Percentiles rank a stretch among this genome's conserved stretches.
Evolutionary conservation across 2,797 vertebrate species (phyloP).

Genomic region (Lates japonicus): DNA sequence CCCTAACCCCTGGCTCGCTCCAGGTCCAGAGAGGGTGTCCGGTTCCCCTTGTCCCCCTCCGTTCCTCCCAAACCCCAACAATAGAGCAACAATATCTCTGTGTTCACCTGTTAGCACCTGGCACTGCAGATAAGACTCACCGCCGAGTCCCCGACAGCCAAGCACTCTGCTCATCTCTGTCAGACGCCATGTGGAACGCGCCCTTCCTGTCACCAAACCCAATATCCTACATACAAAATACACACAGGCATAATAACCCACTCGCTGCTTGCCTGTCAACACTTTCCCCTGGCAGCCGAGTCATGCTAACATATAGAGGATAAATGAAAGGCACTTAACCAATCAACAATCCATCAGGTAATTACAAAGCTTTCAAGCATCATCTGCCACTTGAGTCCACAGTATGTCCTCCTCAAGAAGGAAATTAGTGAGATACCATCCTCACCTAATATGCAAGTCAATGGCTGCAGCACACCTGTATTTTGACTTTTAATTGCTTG

Average conservation of each 20-base stretch:
- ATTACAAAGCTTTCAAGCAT: slow-evolving; percentile 72
- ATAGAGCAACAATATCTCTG: slow-evolving; percentile 78
- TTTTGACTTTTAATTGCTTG: background rate
- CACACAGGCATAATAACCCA: slow-evolving; percentile 64
- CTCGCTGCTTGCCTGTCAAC: slow-evolving; percentile 75
- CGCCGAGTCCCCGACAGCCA: slow-evolving; percentile 56
- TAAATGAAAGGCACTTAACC: slow-evolving; percentile 81
- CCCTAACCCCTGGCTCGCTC: slow-evolving; percentile 65
- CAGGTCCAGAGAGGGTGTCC: slow-evolving; percentile 77
- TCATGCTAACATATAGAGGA: slow-evolving; percentile 73
- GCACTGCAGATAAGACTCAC: slow-evolving; percentile 61
- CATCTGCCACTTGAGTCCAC: slow-evolving; percentile 39
- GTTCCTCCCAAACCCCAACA: slow-evolving; percentile 66
- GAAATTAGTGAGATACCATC: slow-evolving; percentile 17
- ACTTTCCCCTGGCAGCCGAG: slow-evolving; percentile 51
- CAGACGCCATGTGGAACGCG: slow-evolving; percentile 82
- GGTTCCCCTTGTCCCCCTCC: slow-evolving; percentile 73
- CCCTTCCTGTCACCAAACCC: slow-evolving; percentile 78
- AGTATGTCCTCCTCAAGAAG: slow-evolving; percentile 22
- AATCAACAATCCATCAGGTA: slow-evolving; percentile 76
- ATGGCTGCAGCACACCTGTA: background rate
- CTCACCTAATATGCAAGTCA: background rate
- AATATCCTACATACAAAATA: slow-evolving; percentile 75
- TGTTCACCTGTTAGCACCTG: slow-evolving; percentile 85
- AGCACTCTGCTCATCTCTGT: slow-evolving; percentile 66